Evolutionary conservation across 2,113 vertebrate genomes (phyloP), one percentile per base, ranked within the genome.

Genomic region (Oplegnathus fasciatus): DNA sequence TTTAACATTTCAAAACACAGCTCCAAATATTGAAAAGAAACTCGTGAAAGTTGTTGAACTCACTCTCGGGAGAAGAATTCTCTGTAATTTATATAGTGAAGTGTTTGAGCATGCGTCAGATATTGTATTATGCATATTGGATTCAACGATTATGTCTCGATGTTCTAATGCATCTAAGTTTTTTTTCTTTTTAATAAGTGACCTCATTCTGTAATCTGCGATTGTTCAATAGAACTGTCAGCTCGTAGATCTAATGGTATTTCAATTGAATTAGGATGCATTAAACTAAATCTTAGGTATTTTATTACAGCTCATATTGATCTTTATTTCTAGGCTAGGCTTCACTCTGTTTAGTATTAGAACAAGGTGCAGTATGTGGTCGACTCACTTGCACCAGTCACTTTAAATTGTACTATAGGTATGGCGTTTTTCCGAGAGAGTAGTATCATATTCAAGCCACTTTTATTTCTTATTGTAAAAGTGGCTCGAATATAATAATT

Each of bases 211-310:
- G 58, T 86, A 88, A 92, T 95, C 81, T 48, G 55, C 92, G 84
- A 88, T 82, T 83, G 71, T 74, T 74, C 66, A 88, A 66, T 85
- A 74, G 72, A 91, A 90, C 69, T 84, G 76, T 96, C 91, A 79
- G 62, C 86, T 94, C 89, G 82, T 64, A 91, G 84, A 91, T 89
- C 93, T 95, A 94, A 94, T 95, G 84, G 91, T 80, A 84, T 95
- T 94, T 92, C 71, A 94, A 95, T 95, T 95, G 75, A 91, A 91
- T 96, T 96, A 95, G 88, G 89, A 89, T 90, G 85, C 93, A 93
- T 93, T 93, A 93, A 94, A 94, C 88, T 84, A 84, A 89, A 91
- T 86, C 61, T 82, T 78, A 74, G 71, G 66, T 92, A 90, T 94
- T 94, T 71, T 81, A 93, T 87, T 86, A 75, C 71, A 75, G 68